These are phyloP conservation scores for Ceyx cyanopectus DNA, from an alignment of 2,113 vertebrate genomes.

Conservation along the genomic window DNA sequence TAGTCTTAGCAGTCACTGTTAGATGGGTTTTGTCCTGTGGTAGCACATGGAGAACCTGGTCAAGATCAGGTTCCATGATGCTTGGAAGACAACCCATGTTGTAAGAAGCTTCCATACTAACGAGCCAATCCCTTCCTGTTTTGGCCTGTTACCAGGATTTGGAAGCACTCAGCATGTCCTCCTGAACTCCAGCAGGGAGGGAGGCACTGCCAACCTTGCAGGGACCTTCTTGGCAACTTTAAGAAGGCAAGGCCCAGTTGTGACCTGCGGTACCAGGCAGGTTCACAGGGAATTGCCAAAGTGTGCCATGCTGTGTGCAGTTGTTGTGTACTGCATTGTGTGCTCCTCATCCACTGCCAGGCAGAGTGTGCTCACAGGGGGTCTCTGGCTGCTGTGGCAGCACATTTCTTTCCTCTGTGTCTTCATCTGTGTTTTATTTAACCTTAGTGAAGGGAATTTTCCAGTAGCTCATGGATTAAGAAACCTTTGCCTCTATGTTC, in stretches of 20 bases:
- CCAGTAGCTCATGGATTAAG: not conserved
- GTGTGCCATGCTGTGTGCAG: not conserved
- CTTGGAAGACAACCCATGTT: not conserved
- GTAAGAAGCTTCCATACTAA: not conserved
- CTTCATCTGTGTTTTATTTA: not conserved
- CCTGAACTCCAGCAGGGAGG: not conserved
- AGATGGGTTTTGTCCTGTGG: not conserved
- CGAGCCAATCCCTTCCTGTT: not conserved
- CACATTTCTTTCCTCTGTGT: not conserved
- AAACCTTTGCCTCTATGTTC: not conserved
- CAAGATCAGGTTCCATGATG: not conserved
- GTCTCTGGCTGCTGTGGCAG: not conserved
- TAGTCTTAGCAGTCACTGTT: not conserved
- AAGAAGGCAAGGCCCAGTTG: not conserved
- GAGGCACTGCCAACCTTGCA: not conserved
- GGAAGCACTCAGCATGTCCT: not conserved
- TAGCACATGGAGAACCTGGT: not conserved
- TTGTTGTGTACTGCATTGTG: not conserved
- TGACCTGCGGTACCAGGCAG: not conserved
- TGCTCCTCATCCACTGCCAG: not conserved
- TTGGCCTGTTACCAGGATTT: not conserved
- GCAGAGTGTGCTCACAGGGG: not conserved
- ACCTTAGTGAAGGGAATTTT: not conserved
- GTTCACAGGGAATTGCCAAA: not conserved
- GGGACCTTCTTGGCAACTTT: not conserved